Evolutionary conservation across 2,888 invertebrate genomes (phyloP), one percentile per base, ranked within the genome.

Genomic region (Andrena hattorfiana): DNA sequence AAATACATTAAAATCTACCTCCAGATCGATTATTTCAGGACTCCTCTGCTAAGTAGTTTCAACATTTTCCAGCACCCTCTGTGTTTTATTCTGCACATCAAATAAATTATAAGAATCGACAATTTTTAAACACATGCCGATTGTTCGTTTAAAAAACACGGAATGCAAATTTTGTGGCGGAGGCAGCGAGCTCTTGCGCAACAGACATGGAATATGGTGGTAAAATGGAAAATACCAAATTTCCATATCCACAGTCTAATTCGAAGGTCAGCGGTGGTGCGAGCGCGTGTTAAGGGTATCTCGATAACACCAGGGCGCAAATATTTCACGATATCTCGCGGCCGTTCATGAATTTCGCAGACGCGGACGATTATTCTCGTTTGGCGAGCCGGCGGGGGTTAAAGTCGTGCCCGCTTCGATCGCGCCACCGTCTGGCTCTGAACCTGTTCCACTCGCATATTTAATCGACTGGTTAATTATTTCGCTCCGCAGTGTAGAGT

Each of bases 341-440:
- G 32, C 49, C 49, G 67, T 30, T 28, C 82, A 79, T 87, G 84
- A 86, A 86, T 86, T 86, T 86, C 66, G 16, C 79, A 84, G 63
- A 48, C 56, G 54, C 60, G 28, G 51, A 59, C 80, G 78, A 81
- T 86, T 86, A 83, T 86, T 81, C 81, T 72, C 28, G 69, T 67
- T 75, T 74, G 28, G 70, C 59, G 42, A 51, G 49, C 72, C 69
- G 35, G 56, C n/a, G 42, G 48, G 42, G 56, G 20, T 20, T 5
- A 48, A 23, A 13, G 30, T 16, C 49, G 70, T 66, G 51, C 20
- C 20, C 51, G n/a, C 60, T 66, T 77, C 82, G 77, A 77, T 82
- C 73, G 48, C 70, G 42, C 49, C 74, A 16, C 51, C 20, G 56
- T 67, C 49, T 51, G 51, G 16, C 10, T 35, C 59, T 49, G 35